phyloP scores from a whole-genome alignment of 2,888 invertebrate species.

The Stenurella melanura region DNA sequence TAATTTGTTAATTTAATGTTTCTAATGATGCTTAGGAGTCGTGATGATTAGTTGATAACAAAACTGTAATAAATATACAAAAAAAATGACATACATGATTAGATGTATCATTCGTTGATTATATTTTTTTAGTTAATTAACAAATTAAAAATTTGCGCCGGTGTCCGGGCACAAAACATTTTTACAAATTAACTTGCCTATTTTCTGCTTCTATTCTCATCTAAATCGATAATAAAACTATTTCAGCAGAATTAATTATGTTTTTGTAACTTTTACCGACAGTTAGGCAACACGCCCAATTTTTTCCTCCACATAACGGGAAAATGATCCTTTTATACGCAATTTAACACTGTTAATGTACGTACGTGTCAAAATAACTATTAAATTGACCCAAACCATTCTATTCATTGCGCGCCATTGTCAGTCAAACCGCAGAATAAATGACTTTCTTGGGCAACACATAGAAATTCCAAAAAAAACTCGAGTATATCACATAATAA shows the following conservation, averaged over 20 bases:
- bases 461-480: neutral
- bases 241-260: neutral
- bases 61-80: neutral
- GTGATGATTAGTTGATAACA: neutral
- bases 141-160: constrained; percentile 4
- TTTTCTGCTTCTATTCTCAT: neutral
- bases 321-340: neutral
- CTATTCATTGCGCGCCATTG: neutral
- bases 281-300: constrained; percentile 7
- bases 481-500: neutral
- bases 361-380: constrained; percentile 13
- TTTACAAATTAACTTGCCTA: neutral
- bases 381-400: constrained; percentile 6
- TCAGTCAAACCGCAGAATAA: neutral
- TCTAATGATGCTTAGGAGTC: neutral
- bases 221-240: constrained; percentile 6
- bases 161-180: neutral
- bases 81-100: neutral
- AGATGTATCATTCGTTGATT: neutral
- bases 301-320: constrained; percentile 7
- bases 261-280: constrained; percentile 3
- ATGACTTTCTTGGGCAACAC: constrained; percentile 1
- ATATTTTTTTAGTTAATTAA: constrained; percentile 5
- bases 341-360: constrained; percentile 11
- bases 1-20: no score